These are phyloP conservation scores for Pentalonia nigronervosa DNA, from an alignment of 1,140 invertebrate species.

Conservation along the genomic window DNA sequence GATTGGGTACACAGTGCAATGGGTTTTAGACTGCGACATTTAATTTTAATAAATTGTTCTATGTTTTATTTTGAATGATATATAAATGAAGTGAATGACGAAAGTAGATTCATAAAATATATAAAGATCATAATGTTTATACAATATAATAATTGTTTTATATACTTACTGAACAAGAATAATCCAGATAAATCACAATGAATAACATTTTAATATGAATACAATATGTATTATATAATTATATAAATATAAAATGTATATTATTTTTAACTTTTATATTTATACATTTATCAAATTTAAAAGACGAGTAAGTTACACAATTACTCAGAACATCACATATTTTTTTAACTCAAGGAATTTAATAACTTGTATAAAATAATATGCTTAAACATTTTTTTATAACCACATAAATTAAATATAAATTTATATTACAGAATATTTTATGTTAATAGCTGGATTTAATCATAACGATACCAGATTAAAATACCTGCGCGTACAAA, in stretches of 20 bases:
- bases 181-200: neutral
- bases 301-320: neutral
- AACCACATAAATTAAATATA: slow-evolving; percentile 9
- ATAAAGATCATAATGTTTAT: neutral
- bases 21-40: neutral
- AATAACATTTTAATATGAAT: neutral
- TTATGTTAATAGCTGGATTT: neutral
- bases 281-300: neutral
- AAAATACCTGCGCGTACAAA: slow-evolving; percentile 21
- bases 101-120: neutral
- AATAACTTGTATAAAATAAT: neutral
- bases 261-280: neutral
- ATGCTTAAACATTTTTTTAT: neutral
- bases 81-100: neutral
- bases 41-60: neutral
- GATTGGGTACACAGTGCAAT: neutral
- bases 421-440: neutral
- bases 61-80: neutral
- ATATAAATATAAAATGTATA: neutral
- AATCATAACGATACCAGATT: neutral
- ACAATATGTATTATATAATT: neutral
- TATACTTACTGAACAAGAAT: too few species aligned
- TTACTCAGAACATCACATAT: neutral
- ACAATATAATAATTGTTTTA: too few species aligned
- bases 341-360: neutral